phyloP scores from a whole-genome alignment of 2,113 vertebrate genomes.

The Brachirus orientalis region DNA sequence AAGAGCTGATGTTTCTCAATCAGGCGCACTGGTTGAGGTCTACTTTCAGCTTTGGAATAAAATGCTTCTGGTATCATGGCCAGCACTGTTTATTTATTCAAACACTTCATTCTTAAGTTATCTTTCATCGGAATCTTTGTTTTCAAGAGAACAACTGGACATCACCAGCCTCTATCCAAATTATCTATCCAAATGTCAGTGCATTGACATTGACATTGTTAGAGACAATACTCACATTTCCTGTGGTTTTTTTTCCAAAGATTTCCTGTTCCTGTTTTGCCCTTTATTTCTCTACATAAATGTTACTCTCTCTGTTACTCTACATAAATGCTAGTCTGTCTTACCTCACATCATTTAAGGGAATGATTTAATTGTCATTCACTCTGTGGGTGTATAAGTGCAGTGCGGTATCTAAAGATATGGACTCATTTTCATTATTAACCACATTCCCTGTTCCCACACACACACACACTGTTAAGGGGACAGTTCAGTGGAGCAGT shows the following conservation, averaged over 20 bases:
- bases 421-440: slow-evolving; percentile 6
- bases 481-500: slow-evolving; percentile 64
- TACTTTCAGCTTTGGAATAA: too few relatives aligned
- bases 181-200: too few relatives aligned
- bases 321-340: slow-evolving; percentile 7
- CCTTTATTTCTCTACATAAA: slow-evolving; percentile 1
- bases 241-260: slow-evolving; percentile 62
- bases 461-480: slow-evolving; percentile 22
- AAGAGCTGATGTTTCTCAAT: too few relatives aligned
- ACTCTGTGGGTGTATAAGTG: not conserved
- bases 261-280: slow-evolving; percentile 73
- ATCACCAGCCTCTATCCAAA: not conserved
- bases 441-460: not conserved
- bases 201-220: slow-evolving; percentile 22
- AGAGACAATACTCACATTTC: slow-evolving; percentile 63
- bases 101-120: too few relatives aligned
- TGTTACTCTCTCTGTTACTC: slow-evolving; percentile 1
- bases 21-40: too few relatives aligned
- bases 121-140: not conserved
- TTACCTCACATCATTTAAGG: slow-evolving; percentile 5
- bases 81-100: too few relatives aligned
- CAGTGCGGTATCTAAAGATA: not conserved
- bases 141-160: not conserved
- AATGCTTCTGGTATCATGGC: too few relatives aligned
- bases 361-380: not conserved